Conservation (phyloP, 1,140 invertebrate genomes). For the Brevipalpus yothersi region DNA sequence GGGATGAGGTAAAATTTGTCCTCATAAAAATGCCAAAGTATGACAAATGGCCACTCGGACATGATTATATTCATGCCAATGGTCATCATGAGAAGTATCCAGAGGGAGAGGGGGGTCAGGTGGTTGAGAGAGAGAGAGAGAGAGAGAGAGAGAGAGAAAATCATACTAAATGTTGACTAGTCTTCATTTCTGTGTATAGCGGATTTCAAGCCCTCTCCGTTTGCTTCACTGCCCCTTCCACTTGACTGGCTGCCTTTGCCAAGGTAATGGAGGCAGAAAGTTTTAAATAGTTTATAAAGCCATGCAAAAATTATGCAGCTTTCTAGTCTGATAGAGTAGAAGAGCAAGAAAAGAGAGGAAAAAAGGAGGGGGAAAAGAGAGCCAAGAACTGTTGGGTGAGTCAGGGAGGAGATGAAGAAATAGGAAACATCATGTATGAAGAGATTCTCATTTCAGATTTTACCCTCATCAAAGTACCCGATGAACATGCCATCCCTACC, state of each 20-base stretch:
- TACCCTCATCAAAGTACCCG: not conserved
- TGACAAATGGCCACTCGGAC: no score
- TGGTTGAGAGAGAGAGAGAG: no score
- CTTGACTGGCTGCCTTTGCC: not conserved
- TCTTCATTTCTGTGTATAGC: no score
- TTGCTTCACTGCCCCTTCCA: not conserved
- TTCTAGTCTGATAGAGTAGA: not conserved
- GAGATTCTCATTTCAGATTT: not conserved
- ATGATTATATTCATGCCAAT: no score
- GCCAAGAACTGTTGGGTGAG: not conserved
- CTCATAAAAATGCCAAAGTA: no score
- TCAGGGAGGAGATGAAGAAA: not conserved
- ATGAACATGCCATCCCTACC: no score
- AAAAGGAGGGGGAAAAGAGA: not conserved
- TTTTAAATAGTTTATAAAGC: constrained; percentile 4
- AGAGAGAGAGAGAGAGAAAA: no score
- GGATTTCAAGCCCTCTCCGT: not conserved
- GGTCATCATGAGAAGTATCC: no score
- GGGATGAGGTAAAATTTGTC: no score
- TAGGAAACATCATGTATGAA: not conserved
- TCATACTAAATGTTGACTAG: no score
- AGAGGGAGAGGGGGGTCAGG: no score
- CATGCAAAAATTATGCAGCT: constrained; percentile 1
- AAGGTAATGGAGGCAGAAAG: not conserved
- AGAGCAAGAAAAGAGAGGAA: not conserved